phyloP scores from a whole-genome alignment of 2,113 vertebrate species.

The Tympanuchus pallidicinctus region DNA sequence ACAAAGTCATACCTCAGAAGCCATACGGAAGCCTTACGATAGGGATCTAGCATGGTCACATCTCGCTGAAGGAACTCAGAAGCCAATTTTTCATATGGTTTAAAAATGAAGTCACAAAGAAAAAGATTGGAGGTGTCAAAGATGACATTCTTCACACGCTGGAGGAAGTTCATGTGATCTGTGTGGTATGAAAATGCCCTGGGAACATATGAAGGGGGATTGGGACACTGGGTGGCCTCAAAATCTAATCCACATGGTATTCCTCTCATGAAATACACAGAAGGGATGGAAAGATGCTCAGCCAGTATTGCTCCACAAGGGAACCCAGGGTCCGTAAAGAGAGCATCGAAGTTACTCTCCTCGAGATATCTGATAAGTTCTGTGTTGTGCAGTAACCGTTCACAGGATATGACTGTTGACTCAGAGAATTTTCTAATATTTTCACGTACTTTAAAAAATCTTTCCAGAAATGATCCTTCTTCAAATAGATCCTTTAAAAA shows the following conservation, averaged over 20 bases:
- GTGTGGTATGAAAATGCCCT: neutral
- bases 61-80: too few relatives aligned
- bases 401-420: constrained; percentile 8
- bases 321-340: constrained; percentile 86
- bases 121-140: constrained; percentile 28
- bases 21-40: too few relatives aligned
- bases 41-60: constrained; percentile 65
- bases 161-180: constrained; percentile 81
- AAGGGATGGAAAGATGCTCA: constrained; percentile 79
- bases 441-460: neutral
- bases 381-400: constrained; percentile 77
- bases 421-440: neutral
- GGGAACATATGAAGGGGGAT: constrained; percentile 83
- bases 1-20: too few relatives aligned
- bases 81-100: too few relatives aligned
- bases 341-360: constrained; percentile 68
- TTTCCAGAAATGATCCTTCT: constrained; percentile 60
- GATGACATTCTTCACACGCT: constrained; percentile 81
- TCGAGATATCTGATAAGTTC: constrained; percentile 78
- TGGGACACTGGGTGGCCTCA: constrained; percentile 81
- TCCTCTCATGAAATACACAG: constrained; percentile 70
- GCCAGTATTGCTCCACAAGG: constrained; percentile 86
- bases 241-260: constrained; percentile 83
- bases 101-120: constrained; percentile 72
- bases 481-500: neutral